Conservation (phyloP, 1,140 invertebrate genomes). For the Lamellibrachia luymesi region DNA sequence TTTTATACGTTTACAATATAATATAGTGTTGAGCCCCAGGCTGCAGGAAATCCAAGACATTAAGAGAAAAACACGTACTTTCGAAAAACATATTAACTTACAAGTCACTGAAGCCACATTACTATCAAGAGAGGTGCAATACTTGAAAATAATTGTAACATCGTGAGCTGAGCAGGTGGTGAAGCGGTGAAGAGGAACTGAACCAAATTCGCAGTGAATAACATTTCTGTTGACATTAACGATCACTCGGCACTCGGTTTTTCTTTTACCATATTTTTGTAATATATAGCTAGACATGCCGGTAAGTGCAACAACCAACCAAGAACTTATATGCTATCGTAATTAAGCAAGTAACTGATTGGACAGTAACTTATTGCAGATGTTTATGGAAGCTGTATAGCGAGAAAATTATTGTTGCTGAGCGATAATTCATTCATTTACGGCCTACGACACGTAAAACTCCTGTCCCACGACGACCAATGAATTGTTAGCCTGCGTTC, state of each 20-base stretch:
- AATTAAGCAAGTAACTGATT: background rate
- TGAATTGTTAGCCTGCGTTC: too few species aligned
- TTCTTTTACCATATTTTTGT: background rate
- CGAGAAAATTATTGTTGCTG: background rate
- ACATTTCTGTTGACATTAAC: slow-evolving; percentile 3
- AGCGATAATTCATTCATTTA: background rate
- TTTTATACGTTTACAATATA: too few species aligned
- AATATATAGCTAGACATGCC: background rate
- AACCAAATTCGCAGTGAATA: background rate
- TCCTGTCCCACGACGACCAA: too few species aligned
- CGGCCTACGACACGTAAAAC: background rate
- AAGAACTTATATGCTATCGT: background rate
- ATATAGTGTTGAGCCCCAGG: too few species aligned
- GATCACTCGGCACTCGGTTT: background rate
- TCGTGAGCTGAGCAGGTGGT: too few species aligned
- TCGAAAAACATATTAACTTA: too few species aligned
- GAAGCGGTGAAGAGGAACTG: background rate
- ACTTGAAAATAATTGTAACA: too few species aligned
- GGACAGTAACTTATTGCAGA: background rate
- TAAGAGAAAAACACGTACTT: too few species aligned
- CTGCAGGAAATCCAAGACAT: too few species aligned
- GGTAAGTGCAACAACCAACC: background rate
- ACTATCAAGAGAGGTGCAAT: too few species aligned
- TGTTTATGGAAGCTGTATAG: background rate
- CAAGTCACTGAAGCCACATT: too few species aligned